These are phyloP conservation scores for Oncorhynchus kisutch DNA, from an alignment of 2,113 vertebrate genomes.

Conservation along the genomic window DNA sequence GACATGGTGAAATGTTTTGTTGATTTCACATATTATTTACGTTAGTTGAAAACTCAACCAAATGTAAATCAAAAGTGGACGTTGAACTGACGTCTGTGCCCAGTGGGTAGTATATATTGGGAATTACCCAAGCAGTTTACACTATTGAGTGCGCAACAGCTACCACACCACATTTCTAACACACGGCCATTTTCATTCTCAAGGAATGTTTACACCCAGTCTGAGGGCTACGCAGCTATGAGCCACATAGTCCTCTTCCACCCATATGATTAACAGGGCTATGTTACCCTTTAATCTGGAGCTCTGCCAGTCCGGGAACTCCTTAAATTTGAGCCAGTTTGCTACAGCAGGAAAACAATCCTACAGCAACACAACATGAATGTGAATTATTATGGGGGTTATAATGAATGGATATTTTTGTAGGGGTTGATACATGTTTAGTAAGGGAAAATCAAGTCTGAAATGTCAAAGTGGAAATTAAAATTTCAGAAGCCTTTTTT, in stretches of 20 bases:
- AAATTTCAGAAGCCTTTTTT: no score
- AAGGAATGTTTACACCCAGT: conserved; percentile 33
- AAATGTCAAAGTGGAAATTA: no score
- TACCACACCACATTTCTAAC: neutral
- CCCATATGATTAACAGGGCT: conserved; percentile 39
- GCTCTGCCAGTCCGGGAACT: conserved; percentile 28
- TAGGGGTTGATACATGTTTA: no score
- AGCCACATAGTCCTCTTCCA: conserved; percentile 30
- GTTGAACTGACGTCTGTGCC: no score
- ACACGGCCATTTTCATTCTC: neutral
- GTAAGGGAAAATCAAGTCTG: no score
- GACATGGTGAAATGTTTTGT: no score
- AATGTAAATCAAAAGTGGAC: no score
- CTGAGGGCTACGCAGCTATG: neutral
- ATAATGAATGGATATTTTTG: no score
- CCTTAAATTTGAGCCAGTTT: neutral
- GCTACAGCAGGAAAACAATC: neutral
- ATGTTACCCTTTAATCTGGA: conserved; percentile 20
- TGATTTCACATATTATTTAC: no score
- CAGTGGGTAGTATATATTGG: neutral
- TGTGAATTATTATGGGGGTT: no score
- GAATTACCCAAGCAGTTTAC: neutral
- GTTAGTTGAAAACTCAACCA: no score
- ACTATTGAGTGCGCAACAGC: neutral
- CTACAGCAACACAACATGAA: no score